These are phyloP conservation scores for Lucilia sericata DNA, from an alignment of 1,140 invertebrate genomes.

Conservation along the genomic window DNA sequence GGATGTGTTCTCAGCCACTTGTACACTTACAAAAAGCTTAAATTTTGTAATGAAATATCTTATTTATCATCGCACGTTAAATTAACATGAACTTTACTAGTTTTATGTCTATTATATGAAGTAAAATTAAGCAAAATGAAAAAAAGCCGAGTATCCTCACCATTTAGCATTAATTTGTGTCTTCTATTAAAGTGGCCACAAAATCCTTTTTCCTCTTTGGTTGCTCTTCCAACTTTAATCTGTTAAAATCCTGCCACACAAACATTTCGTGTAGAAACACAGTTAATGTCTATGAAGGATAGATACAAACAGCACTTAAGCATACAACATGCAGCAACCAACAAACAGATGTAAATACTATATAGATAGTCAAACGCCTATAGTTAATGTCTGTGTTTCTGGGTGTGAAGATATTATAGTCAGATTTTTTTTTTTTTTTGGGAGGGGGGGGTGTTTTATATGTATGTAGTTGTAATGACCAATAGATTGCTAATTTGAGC, in stretches of 20 bases:
- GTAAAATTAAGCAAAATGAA: background rate
- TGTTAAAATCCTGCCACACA: background rate
- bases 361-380: background rate
- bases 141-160: background rate
- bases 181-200: constrained; percentile 35
- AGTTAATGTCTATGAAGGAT: background rate
- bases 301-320: background rate
- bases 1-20: too few species aligned
- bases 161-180: constrained; percentile 33
- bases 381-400: background rate
- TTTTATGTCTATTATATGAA: background rate
- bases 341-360: background rate
- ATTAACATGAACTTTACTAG: background rate
- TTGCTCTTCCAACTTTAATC: constrained; percentile 4
- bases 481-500: constrained; percentile 39
- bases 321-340: background rate
- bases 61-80: background rate
- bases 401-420: background rate
- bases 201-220: constrained; percentile 21
- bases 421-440: background rate
- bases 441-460: background rate
- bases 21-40: too few species aligned
- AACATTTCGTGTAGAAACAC: background rate
- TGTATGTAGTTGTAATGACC: background rate
- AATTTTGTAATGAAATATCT: background rate